A percentile compares a stretch with the other conserved stretches of the same genome.
Conservation (phyloP, 2,888 invertebrate species). For the Pseudococcus longispinus region DNA sequence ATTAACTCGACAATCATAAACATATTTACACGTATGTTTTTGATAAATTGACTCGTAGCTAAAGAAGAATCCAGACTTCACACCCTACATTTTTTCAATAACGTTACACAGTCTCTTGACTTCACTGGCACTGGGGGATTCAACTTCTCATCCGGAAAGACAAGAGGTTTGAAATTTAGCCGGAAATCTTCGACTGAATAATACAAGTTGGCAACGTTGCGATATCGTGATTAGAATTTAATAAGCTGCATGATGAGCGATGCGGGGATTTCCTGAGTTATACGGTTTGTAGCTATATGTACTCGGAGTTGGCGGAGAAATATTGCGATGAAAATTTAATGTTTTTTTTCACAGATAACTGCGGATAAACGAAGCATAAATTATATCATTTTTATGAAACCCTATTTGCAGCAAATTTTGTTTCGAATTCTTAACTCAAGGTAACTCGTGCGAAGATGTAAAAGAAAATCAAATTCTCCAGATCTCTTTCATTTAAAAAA, state of each 20-base stretch:
- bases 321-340: background rate
- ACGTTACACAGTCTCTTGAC: background rate
- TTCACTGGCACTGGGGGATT: background rate
- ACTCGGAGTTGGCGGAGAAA: background rate
- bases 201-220: constrained; percentile 10
- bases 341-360: background rate
- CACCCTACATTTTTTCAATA: background rate
- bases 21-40: no score
- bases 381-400: no score
- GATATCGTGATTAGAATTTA: constrained; percentile 11
- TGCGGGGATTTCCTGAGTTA: background rate
- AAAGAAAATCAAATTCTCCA: no score
- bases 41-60: no score
- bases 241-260: background rate
- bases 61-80: background rate
- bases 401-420: no score
- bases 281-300: background rate
- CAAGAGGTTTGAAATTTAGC: background rate
- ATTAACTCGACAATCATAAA: no score
- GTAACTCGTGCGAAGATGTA: no score
- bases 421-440: no score
- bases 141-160: background rate
- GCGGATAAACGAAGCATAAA: no score
- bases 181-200: background rate
- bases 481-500: no score